These are phyloP conservation scores for Calameuta filiformis DNA, from an alignment of 2,888 invertebrate species.

Conservation along the genomic window DNA sequence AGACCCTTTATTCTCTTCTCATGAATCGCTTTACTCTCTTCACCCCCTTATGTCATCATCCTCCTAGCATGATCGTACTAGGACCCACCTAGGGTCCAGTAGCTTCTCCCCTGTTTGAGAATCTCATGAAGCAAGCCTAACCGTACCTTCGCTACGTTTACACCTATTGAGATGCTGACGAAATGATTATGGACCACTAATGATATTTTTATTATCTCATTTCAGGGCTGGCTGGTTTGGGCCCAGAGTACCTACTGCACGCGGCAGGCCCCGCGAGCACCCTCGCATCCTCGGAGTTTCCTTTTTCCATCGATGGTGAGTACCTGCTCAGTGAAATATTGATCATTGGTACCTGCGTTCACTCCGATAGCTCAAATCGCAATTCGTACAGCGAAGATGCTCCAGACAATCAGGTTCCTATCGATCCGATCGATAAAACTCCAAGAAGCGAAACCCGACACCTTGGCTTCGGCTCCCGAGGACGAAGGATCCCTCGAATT, in stretches of 20 bases:
- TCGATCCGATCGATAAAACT: slow-evolving; percentile 10
- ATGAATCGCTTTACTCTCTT: not conserved
- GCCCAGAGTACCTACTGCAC: slow-evolving; percentile 63
- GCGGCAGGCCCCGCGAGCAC: slow-evolving; percentile 74
- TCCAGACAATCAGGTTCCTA: not conserved
- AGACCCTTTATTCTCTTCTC: not conserved
- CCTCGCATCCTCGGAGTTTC: slow-evolving; percentile 87
- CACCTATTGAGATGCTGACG: not conserved
- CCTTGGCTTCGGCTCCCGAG: not conserved
- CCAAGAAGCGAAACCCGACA: slow-evolving; percentile 1
- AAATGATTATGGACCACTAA: not conserved
- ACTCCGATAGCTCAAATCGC: no score
- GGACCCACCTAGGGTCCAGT: not conserved
- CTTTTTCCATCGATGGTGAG: slow-evolving; percentile 90
- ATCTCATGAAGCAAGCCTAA: not conserved
- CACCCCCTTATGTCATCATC: slow-evolving; percentile 44
- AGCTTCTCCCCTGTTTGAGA: not conserved
- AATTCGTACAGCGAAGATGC: not conserved
- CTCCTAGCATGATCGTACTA: not conserved
- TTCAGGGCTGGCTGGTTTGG: slow-evolving; percentile 64
- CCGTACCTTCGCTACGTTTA: not conserved
- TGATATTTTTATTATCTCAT: slow-evolving; percentile 16
- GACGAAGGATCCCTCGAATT: not conserved
- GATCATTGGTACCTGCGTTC: not conserved
- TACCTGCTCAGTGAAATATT: slow-evolving; percentile 17